Percentiles rank a stretch among this genome's conserved stretches.
Conservation (phyloP, 92 coral and sea anemone species). For the Epizoanthus scotinus region DNA sequence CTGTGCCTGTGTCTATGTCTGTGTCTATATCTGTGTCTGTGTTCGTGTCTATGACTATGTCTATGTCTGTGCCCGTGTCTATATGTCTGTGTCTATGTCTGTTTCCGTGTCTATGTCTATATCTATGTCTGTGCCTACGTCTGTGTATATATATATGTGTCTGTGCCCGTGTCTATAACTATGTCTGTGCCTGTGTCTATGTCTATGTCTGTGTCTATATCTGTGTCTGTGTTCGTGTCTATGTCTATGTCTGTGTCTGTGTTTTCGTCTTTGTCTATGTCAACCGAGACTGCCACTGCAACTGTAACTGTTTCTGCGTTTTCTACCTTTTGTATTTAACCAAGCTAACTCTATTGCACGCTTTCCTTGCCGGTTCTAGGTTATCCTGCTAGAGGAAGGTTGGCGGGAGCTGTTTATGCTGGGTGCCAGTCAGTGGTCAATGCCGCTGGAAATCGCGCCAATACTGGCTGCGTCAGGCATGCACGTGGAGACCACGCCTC, state of each 20-base stretch:
- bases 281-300: background rate
- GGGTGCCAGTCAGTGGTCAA: constrained; percentile 96
- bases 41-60: too few relatives aligned
- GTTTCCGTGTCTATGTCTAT: background rate
- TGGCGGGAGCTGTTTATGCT: constrained; percentile 96
- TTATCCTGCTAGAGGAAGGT: constrained; percentile 90
- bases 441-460: constrained; percentile 98
- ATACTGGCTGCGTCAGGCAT: constrained; percentile 95
- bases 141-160: too few relatives aligned
- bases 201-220: too few relatives aligned
- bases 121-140: too few relatives aligned
- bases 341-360: too few relatives aligned
- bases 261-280: too few relatives aligned
- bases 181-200: too few relatives aligned
- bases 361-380: constrained; percentile 42
- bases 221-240: background rate
- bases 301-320: too few relatives aligned
- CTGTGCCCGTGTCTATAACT: background rate
- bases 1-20: background rate
- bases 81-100: too few relatives aligned
- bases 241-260: too few relatives aligned
- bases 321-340: background rate
- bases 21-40: too few relatives aligned
- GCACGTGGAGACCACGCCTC: constrained; percentile 99
- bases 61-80: too few relatives aligned